Percentiles rank a stretch among this genome's conserved stretches.
Conservation (phyloP, 2,888 invertebrate species). For the Euplexia lucipara region DNA sequence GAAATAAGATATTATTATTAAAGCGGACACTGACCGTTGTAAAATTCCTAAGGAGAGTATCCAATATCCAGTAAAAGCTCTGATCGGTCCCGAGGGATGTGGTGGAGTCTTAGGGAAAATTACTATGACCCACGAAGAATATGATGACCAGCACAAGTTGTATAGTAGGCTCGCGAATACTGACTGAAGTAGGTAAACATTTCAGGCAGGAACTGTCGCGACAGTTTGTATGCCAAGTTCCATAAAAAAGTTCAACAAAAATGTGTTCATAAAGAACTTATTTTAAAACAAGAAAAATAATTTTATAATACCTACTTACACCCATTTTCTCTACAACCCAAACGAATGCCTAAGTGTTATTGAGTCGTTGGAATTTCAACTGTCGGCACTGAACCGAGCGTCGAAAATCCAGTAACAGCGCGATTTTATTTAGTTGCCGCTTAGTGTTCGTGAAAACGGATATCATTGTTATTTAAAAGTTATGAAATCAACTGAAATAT, state of each 20-base stretch:
- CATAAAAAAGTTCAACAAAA: conserved; percentile 15
- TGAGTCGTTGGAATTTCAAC: too few species aligned
- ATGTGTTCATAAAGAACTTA: background rate
- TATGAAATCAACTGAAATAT: conserved; percentile 31
- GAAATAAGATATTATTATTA: too few species aligned
- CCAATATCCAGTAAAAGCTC: background rate
- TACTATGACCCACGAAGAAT: background rate
- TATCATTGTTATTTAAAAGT: conserved; percentile 10
- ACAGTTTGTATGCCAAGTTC: conserved; percentile 11
- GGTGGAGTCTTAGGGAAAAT: background rate
- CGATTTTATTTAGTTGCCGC: too few species aligned
- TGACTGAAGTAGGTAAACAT: conserved; percentile 19
- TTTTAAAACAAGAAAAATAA: conserved; percentile 4
- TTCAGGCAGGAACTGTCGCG: background rate
- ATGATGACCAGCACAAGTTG: background rate
- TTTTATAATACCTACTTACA: background rate
- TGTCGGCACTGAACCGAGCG: too few species aligned
- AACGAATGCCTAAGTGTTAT: too few species aligned
- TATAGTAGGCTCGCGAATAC: background rate
- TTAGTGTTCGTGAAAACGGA: too few species aligned
- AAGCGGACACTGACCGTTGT: conserved; percentile 1
- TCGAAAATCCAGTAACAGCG: too few species aligned
- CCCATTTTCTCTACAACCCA: too few species aligned
- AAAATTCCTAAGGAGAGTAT: background rate
- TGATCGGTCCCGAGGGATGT: too few species aligned